Base-by-base conservation (phyloP, 2,888 invertebrate species). In the Acanthosoma haemorrhoidale region DNA sequence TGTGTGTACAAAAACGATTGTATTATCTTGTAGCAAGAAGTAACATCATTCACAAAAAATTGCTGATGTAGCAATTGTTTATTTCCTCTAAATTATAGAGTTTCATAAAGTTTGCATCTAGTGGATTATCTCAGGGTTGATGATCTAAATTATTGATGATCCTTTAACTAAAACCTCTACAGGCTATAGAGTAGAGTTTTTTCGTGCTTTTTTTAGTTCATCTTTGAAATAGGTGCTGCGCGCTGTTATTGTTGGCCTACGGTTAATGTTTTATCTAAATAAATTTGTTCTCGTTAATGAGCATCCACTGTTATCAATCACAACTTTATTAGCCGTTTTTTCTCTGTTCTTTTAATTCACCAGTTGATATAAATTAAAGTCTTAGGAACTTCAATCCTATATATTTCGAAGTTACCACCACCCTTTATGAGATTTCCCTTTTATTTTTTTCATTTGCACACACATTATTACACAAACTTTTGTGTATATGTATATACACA, bases 1-100 rank as follows among this genome's bases (percentile, higher is more conserved):
- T n/a, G n/a, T n/a, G n/a, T n/a, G n/a, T n/a, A n/a, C n/a, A n/a
- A n/a, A n/a, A n/a, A n/a, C n/a, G 61, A 8, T 61, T 61, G 36
- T 61, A 61, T 61, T 61, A 34, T 61, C 36, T 61, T 61, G 34
- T 61, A 61, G 61, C 34, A 11, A 32, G 60, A 61, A 36, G n/a
- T n/a, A 36, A 61, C 21, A 36, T 61, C 36, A 61, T 61, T n/a
- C 34, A 61, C n/a, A 16, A 61, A 61, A 36, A 36, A 61, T 36
- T 6, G 61, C 61, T 36, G 61, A 61, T 61, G 32, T 61, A 51
- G 29, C n/a, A 25, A 51, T 3, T 51, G 51, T 51, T 51, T 25
- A 51, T 51, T 51, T 51, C 21, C 5, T 51, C 29, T 51, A 25
- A 25, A 51, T 51, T 25, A 51, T 51, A 51, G 51, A 25, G 29